Conservation (phyloP, 2,113 vertebrate species). For the Paraplagusia blochii region DNA sequence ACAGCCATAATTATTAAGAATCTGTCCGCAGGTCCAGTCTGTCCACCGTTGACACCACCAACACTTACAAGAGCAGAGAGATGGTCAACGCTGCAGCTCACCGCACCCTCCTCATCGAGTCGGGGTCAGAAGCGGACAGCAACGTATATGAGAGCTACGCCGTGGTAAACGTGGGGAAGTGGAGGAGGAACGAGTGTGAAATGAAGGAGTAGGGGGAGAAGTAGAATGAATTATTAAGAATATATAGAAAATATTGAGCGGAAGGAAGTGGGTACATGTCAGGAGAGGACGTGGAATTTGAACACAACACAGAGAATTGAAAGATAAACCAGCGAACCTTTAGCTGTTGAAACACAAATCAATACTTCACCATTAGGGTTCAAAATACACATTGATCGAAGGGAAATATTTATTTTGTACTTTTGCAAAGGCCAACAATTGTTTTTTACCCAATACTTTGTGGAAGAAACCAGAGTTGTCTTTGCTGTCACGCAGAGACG, state of each 20-base stretch:
- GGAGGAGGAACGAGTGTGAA: not conserved
- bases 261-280: conserved; percentile 2
- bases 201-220: not conserved
- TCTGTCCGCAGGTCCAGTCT: conserved; percentile 49
- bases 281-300: conserved; percentile 52
- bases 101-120: conserved; percentile 73
- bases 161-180: conserved; percentile 55
- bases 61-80: conserved; percentile 70
- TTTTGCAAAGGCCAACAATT: conserved; percentile 54
- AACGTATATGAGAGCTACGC: conserved; percentile 67
- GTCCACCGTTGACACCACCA: conserved; percentile 60
- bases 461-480: conserved; percentile 37
- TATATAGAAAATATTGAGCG: conserved; percentile 15
- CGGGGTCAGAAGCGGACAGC: conserved; percentile 70
- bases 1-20: not conserved
- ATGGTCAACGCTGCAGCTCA: conserved; percentile 64
- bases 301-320: conserved; percentile 52
- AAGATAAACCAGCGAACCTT: conserved; percentile 61
- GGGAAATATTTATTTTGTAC: conserved; percentile 64
- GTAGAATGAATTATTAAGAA: not conserved
- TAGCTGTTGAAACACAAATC: conserved; percentile 54
- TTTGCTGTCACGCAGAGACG: conserved; percentile 15
- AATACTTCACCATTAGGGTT: conserved; percentile 68
- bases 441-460: conserved; percentile 48
- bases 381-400: conserved; percentile 57